Evolutionary conservation across 2,888 invertebrate species (phyloP), one percentile per base, ranked within the genome.

Genomic region (Callyntrura sp.): DNA sequence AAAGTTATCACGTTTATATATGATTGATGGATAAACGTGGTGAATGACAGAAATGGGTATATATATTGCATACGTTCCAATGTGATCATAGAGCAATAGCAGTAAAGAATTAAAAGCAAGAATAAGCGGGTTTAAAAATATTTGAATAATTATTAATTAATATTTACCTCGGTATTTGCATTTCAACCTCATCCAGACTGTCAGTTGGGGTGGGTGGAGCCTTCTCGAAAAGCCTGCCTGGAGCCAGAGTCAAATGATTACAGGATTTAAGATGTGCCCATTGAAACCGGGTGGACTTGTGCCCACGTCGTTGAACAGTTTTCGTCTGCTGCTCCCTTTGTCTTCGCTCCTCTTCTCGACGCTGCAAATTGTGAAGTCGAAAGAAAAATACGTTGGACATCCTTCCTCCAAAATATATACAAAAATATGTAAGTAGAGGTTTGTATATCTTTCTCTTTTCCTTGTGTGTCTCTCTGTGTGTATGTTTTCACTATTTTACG

Each of bases 151-250:
- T 55, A 55, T 0, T 20, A 11, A 11, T 28, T 79, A 35, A 35
- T 43, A 45, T 79, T 79, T 93, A 98, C 98, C 98, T 98, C 95
- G 98, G 98, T 95, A 98, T 98, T 95, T 98, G 97, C 94, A 97
- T 96, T 92, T 98, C 98, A 95, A 98, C 97, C 95, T 98, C 98
- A 95, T 98, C 98, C 94, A 98, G 96, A 94, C 97, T 97, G 96
- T 98, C 98, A 93, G 97, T 96, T 73, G 98, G 98, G 94, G 96
- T 97, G 94, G 97, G 96, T 93, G 97, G 97, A 88, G 97, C 97
- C 92, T 96, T 96, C 95, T 98, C 98, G 35, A 85, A 91, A 79
- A 91, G 88, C 17, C 91, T 86, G 79, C 93, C 92, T 82, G 93
- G 93, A 83, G 93, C 93, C 93, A 93, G 92, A 88, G 93, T 93